A percentile compares a stretch with the other conserved stretches of the same genome.
These are phyloP conservation scores for Patiria miniata DNA, from an alignment of 35 echinoderm and acorn worm genomes.

Conservation along the genomic window DNA sequence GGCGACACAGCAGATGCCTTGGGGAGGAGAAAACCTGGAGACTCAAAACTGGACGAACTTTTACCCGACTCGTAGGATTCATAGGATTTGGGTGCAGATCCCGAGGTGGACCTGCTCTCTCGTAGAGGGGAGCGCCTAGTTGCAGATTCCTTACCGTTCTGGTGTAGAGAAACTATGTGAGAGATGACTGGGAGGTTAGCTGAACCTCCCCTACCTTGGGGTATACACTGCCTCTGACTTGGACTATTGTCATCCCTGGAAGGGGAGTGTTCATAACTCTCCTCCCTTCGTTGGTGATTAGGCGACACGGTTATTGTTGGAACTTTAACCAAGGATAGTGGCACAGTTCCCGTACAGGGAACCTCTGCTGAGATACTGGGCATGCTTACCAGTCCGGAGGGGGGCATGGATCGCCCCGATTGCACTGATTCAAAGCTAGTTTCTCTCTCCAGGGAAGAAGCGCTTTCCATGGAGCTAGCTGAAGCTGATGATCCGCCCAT, in stretches of 20 bases:
- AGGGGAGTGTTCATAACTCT: slow-evolving; percentile 5
- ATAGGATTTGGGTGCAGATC: neutral
- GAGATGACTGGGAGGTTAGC: slow-evolving; percentile 25
- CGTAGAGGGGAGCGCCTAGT: slow-evolving; percentile 17
- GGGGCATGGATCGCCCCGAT: slow-evolving; percentile 6
- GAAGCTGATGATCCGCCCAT: slow-evolving; percentile 16
- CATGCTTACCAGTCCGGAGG: neutral
- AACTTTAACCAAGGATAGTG: slow-evolving; percentile 34
- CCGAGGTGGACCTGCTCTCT: neutral
- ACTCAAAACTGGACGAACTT: slow-evolving; percentile 14
- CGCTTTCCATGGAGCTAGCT: slow-evolving; percentile 17
- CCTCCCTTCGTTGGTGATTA: neutral
- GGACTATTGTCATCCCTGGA: slow-evolving; percentile 11
- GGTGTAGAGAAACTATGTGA: slow-evolving; percentile 33
- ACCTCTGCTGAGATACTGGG: neutral
- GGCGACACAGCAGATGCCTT: slow-evolving; percentile 22
- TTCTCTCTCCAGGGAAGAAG: slow-evolving; percentile 24
- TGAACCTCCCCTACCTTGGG: neutral
- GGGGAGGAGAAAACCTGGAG: neutral
- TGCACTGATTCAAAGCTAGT: slow-evolving; percentile 26
- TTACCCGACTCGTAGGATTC: slow-evolving; percentile 2
- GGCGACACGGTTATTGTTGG: slow-evolving; percentile 35
- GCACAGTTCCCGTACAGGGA: slow-evolving; percentile 9
- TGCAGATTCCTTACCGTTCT: neutral
- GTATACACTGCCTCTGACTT: neutral